These are phyloP conservation scores for Chirona hameri DNA, from an alignment of 2,888 invertebrate genomes.

Conservation along the genomic window DNA sequence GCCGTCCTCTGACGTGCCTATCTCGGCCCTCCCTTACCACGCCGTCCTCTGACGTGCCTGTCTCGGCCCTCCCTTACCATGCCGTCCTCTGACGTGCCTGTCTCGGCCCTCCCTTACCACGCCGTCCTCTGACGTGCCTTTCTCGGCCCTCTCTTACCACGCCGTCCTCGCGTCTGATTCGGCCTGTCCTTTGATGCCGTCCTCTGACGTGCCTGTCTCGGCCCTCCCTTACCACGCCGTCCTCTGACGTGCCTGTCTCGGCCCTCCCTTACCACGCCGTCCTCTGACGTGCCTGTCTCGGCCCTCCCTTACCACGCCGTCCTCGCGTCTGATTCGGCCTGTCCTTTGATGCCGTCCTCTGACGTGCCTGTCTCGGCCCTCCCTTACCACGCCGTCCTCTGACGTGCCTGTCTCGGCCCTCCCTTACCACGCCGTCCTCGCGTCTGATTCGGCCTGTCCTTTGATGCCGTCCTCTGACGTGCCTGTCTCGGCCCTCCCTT, in stretches of 20 bases:
- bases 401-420: not conserved
- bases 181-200: too few relatives aligned
- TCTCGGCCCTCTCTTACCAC: too few relatives aligned
- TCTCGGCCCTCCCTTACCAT: constrained; percentile 3
- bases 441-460: not conserved
- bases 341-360: too few relatives aligned
- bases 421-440: not conserved
- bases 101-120: too few relatives aligned
- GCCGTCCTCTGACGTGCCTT: too few relatives aligned
- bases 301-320: not conserved
- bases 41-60: not conserved
- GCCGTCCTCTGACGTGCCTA: not conserved
- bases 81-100: not conserved
- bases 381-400: not conserved
- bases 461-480: not conserved
- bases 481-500: constrained; percentile 8
- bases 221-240: not conserved
- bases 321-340: not conserved
- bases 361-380: not conserved
- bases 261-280: not conserved
- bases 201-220: too few relatives aligned
- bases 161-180: too few relatives aligned
- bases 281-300: too few relatives aligned
- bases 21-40: not conserved
- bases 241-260: not conserved